Conservation (phyloP, 2,797 vertebrate species). For the Clamator glandarius region DNA sequence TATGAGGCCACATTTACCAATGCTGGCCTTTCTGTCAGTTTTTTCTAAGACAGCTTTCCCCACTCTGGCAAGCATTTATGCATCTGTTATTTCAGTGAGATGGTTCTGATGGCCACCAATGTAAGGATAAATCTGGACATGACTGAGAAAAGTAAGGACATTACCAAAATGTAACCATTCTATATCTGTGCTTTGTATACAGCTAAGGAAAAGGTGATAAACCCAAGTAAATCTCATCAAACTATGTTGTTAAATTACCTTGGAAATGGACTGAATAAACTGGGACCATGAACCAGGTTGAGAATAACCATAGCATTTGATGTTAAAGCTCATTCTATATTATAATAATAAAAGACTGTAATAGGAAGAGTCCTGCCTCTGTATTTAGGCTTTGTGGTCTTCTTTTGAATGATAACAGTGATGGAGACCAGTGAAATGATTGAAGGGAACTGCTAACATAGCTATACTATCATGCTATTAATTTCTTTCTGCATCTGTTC, state of each 20-base stretch:
- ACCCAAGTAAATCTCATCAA: neutral
- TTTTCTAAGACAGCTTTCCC: neutral
- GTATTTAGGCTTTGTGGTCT: neutral
- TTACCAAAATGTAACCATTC: neutral
- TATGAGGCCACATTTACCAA: neutral
- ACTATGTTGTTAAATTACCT: neutral
- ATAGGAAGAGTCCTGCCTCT: neutral
- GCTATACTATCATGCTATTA: neutral
- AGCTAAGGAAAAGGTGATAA: neutral
- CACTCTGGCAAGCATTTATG: neutral
- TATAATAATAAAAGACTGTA: neutral
- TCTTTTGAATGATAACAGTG: neutral
- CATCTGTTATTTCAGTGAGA: neutral
- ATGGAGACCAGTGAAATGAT: neutral
- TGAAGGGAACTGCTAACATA: neutral
- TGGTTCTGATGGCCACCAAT: neutral
- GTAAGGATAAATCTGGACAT: neutral
- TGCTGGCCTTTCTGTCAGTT: neutral
- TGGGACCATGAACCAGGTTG: neutral
- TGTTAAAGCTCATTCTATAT: neutral
- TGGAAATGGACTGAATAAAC: neutral
- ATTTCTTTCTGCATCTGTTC: constrained; percentile 12
- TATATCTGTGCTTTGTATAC: neutral
- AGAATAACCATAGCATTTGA: neutral
- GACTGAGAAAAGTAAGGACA: neutral